A percentile compares a stretch with the other conserved stretches of the same genome.
Evolutionary conservation across 2,888 invertebrate genomes (phyloP).

Genomic region (Eulithis testata): DNA sequence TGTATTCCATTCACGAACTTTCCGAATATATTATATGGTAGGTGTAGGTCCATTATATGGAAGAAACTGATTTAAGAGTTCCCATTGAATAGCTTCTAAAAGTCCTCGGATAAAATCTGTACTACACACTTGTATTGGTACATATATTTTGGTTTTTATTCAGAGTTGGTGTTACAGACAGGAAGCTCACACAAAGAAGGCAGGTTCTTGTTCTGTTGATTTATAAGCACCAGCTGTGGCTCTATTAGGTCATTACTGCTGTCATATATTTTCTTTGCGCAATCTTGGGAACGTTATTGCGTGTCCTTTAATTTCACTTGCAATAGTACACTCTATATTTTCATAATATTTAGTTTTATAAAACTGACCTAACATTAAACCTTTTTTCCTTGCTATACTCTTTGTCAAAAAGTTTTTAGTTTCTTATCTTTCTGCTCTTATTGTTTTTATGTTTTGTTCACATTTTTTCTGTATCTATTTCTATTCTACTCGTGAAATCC

Average conservation of each 20-base stretch:
- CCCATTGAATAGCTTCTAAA: slow-evolving; percentile 67
- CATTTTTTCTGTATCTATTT: too few relatives aligned
- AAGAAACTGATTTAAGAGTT: slow-evolving; percentile 76
- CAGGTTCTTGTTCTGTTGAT: slow-evolving; percentile 17
- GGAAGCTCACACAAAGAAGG: slow-evolving; percentile 10
- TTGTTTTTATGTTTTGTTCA: too few relatives aligned
- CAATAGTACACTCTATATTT: background rate
- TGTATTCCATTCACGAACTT: slow-evolving; percentile 81
- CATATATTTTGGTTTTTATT: slow-evolving; percentile 35
- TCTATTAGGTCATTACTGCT: slow-evolving; percentile 40
- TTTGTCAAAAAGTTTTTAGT: too few relatives aligned
- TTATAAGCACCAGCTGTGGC: slow-evolving; percentile 38
- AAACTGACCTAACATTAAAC: too few relatives aligned
- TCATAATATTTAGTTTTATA: background rate
- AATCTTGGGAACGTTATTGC: slow-evolving; percentile 9
- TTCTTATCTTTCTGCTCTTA: too few relatives aligned
- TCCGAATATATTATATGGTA: slow-evolving; percentile 78
- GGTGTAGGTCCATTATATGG: slow-evolving; percentile 62
- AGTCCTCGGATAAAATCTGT: slow-evolving; percentile 61
- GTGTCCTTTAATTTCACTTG: slow-evolving; percentile 12
- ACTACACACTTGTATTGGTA: slow-evolving; percentile 41
- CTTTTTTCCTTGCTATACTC: too few relatives aligned
- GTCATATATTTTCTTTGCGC: slow-evolving; percentile 20
- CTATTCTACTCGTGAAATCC: too few relatives aligned
- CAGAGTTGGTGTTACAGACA: slow-evolving; percentile 10